Base-by-base conservation (phyloP, 2,797 vertebrate species). In the Notolepis coatsorum region DNA sequence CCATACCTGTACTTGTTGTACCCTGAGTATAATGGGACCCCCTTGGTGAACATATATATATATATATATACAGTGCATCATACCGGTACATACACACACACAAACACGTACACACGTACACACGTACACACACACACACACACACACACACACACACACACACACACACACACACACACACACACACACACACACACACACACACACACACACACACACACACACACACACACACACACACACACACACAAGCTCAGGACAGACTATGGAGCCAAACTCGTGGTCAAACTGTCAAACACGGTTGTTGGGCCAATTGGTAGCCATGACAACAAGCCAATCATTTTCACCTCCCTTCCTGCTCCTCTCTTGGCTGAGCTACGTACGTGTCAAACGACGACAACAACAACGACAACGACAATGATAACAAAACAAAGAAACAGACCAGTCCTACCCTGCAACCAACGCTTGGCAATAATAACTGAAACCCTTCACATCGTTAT, bases 241-340 rank as follows among this genome's bases (percentile, higher is more conserved):
- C 74, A 48, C 58, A 58, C 65, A 79, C 78, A 88, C 70, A 70
- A 85, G 80, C 88, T 90, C 89, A 92, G 91, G 87, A 86, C 84
- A 74, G 80, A 68, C 77, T 52, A 67, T 75, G 68, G 73, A 87
- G 65, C 71, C 62, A 59, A 63, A 68, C 39, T 55, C 67, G 53
- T 37, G 50, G 42, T 69, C 53, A 62, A 12, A 65, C 69, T 56
- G 43, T 70, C 49, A 1, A 43, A 45, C 56, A 48, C 38, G 31
- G 60, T 45, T 65, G 65, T 24, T 30, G 58, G 48, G 67, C 41
- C 42, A 20, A 37, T 21, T 8, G 43, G 41, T 53, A 65, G 73
- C 75, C 74, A 54, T 63, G 59, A 47, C 51, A 46, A 42, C 41
- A 42, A 43, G 41, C 39, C 61, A 50, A 31, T 1, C 52, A 62